Percentiles rank a stretch among this genome's conserved stretches.
These are phyloP conservation scores for Aurelia sp. DNA, from an alignment of 30 jellyfish, hydroid and myxozoan genomes.

Conservation along the genomic window DNA sequence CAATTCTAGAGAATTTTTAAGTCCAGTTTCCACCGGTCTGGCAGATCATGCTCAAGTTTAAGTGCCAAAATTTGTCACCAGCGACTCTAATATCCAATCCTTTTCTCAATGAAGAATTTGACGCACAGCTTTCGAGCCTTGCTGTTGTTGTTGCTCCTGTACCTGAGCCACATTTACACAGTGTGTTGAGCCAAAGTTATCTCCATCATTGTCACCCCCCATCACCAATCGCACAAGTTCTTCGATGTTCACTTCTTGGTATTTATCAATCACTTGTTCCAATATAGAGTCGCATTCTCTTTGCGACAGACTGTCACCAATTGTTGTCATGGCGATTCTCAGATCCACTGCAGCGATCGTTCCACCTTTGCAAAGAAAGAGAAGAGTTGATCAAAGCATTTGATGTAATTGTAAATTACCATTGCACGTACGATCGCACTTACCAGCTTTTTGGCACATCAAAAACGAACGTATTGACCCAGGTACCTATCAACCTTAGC, in stretches of 20 bases:
- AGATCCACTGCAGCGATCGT: constrained; percentile 38
- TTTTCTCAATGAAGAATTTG: constrained; percentile 1
- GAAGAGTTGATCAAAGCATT: not conserved
- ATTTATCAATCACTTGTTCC: constrained; percentile 17
- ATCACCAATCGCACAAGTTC: constrained; percentile 44
- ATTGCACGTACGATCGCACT: no score
- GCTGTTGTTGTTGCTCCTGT: constrained; percentile 1
- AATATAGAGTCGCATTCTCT: constrained; percentile 44
- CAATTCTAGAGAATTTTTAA: no score
- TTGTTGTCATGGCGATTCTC: constrained; percentile 41
- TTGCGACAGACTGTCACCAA: constrained; percentile 48
- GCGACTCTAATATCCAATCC: no score
- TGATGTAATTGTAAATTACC: no score
- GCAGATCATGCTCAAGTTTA: no score
- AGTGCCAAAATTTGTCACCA: no score
- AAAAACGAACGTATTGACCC: no score
- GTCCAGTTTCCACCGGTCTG: no score
- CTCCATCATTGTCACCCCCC: constrained; percentile 30
- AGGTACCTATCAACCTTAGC: no score
- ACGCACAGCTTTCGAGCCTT: constrained; percentile 15
- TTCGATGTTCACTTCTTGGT: constrained; percentile 33
- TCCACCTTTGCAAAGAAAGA: not conserved
- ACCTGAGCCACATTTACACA: not conserved
- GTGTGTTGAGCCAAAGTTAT: not conserved
- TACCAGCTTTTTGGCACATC: no score